Evolutionary conservation across 2,113 vertebrate species (phyloP).

Genomic region (Psilopogon haemacephalus): DNA sequence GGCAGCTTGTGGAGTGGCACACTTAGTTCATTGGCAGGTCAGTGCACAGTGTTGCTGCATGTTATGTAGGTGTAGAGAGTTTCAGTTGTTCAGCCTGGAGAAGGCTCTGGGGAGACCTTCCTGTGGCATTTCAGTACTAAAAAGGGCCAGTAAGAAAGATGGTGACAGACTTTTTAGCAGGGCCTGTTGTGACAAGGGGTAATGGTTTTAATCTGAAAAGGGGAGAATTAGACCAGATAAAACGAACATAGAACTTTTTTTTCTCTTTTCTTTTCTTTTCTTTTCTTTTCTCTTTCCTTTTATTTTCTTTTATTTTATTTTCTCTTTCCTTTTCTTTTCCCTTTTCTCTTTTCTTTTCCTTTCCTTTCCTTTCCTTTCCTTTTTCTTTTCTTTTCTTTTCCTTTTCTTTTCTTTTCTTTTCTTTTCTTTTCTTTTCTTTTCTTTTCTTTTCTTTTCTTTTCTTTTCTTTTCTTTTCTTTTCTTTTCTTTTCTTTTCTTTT

Average conservation of each 20-base stretch:
- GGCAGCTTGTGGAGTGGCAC: not conserved
- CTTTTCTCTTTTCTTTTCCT: too few relatives aligned
- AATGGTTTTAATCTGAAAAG: not conserved
- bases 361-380: too few relatives aligned
- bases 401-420: too few relatives aligned
- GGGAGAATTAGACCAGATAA: not conserved
- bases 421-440: too few relatives aligned
- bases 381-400: too few relatives aligned
- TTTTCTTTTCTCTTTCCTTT: not conserved
- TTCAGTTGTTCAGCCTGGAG: not conserved
- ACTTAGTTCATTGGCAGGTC: not conserved
- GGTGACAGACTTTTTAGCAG: not conserved
- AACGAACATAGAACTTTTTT: not conserved
- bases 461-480: too few relatives aligned
- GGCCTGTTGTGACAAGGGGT: not conserved
- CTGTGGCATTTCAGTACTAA: not conserved
- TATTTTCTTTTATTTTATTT: too few relatives aligned
- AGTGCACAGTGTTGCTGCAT: fast-evolving
- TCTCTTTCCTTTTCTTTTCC: too few relatives aligned
- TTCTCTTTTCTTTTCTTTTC: too few relatives aligned
- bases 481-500: too few relatives aligned
- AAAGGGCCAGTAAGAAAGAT: not conserved
- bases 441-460: too few relatives aligned
- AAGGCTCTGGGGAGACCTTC: not conserved
- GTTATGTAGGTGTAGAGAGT: not conserved